Base-by-base conservation (phyloP, 2,113 vertebrate genomes). In the Bettongia penicillata region DNA sequence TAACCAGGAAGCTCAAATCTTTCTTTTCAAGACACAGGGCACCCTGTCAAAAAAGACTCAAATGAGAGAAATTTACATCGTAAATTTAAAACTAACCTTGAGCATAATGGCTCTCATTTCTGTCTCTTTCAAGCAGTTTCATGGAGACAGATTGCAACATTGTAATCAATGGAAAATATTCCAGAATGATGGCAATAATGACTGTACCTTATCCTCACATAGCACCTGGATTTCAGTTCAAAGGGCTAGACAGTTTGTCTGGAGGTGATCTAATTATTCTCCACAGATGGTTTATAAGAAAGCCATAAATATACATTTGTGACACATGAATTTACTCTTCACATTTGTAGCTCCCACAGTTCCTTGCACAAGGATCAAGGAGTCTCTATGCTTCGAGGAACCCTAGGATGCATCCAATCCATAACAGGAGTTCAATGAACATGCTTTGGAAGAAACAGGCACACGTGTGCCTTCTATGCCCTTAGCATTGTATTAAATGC, bases 101-200 rank as follows among this genome's bases (percentile, higher is more conserved):
- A 43, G 77, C n/a, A 90, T 14, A 31, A 50, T 9, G 51, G 23
- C 25, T n/a, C 22, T 3, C 57, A 68, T 31, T 93, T 51, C 47
- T 1, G 9, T 53, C 22, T 90, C 2, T 2, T 37, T 0, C 0
- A 43, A 37, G 0, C 6, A 26, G 26, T 25, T 84, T 90, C 48
- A 9, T 3, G 2, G 7, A 3, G 31, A 51, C 1, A 3, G n/a
- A 51, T 0, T 50, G 24, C 8, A 7, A 25, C 24, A 0, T 10
- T 25, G 8, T 49, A 11, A 31, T 24, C 37, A 2, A 22, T 10
- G 4, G 31, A 14, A 50, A 57, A 90, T 23, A 47, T 8, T 91
- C 37, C 53, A 8, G 16, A 2, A 19, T n/a, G 3, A 1, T 5
- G 31, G 52, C 89, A 47, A 22, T 8, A 55, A 48, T 16, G 51